phyloP scores from a whole-genome alignment of 2,113 vertebrate species.

The Eidolon helvum region DNA sequence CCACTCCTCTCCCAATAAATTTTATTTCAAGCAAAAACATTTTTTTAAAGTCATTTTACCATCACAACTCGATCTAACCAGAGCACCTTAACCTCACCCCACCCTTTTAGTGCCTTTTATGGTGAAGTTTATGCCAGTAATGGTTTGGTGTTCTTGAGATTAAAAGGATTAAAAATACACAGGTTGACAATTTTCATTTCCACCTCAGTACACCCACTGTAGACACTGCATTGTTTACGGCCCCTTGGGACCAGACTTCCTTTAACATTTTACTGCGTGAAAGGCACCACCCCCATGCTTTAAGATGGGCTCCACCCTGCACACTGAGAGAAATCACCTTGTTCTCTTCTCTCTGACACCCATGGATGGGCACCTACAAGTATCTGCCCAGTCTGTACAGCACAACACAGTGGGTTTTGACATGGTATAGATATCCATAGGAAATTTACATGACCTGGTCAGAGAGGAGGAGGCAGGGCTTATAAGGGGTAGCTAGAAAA shows the following conservation, averaged over 20 bases:
- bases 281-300: neutral
- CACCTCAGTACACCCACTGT: constrained; percentile 29
- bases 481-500: neutral
- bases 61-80: constrained; percentile 80
- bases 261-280: constrained; percentile 47
- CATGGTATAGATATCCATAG: neutral
- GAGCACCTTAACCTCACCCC: constrained; percentile 75
- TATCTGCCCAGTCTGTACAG: neutral
- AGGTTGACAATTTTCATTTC: constrained; percentile 67
- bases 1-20: constrained; percentile 69
- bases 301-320: neutral
- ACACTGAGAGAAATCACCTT: neutral
- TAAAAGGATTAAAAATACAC: constrained; percentile 74
- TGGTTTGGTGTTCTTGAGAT: constrained; percentile 65
- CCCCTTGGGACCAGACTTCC: constrained; percentile 56
- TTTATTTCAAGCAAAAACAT: constrained; percentile 78
- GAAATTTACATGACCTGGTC: neutral
- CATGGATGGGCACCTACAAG: neutral
- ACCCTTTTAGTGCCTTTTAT: constrained; percentile 84
- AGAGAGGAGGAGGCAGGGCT: neutral
- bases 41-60: constrained; percentile 84
- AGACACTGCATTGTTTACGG: constrained; percentile 25
- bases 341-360: neutral
- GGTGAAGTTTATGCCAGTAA: constrained; percentile 81
- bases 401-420: neutral